Conservation (phyloP, 1,140 invertebrate species). For the Drosophila littoralis region DNA sequence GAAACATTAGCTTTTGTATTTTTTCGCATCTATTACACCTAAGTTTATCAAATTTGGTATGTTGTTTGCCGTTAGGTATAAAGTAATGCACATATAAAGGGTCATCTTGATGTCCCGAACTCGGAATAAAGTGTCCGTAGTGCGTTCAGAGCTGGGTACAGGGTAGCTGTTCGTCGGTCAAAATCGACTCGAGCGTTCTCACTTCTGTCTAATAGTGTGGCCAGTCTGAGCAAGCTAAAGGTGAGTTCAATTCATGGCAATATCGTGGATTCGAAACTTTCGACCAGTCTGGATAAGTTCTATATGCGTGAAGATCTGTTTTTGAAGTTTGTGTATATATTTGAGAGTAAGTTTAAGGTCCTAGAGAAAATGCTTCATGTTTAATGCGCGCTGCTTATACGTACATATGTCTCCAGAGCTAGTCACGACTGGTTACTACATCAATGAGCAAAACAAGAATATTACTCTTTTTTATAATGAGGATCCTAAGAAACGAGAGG, state of each 20-base stretch:
- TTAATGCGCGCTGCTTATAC: too few relatives aligned
- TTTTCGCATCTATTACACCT: too few relatives aligned
- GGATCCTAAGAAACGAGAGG: not conserved
- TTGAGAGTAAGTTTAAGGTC: slow-evolving; percentile 46
- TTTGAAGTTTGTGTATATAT: slow-evolving; percentile 45
- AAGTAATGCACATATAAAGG: too few relatives aligned
- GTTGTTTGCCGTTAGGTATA: too few relatives aligned
- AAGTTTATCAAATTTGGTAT: too few relatives aligned
- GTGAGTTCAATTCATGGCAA: slow-evolving; percentile 30
- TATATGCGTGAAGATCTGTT: slow-evolving; percentile 41
- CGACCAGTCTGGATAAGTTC: slow-evolving; percentile 19
- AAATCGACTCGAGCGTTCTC: too few relatives aligned
- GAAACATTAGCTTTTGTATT: too few relatives aligned
- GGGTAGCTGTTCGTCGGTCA: too few relatives aligned
- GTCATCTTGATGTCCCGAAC: too few relatives aligned
- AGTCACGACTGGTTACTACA: slow-evolving; percentile 36
- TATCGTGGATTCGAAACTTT: not conserved
- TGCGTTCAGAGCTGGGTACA: too few relatives aligned
- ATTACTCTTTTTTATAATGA: slow-evolving; percentile 43
- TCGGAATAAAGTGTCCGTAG: too few relatives aligned
- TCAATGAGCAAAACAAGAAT: slow-evolving; percentile 1
- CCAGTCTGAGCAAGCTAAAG: slow-evolving; percentile 47
- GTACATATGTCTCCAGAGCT: slow-evolving; percentile 32
- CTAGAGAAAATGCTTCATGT: not conserved
- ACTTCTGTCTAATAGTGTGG: slow-evolving; percentile 29